Conservation (phyloP, 2,113 vertebrate genomes). For the Carettochelys insculpta region DNA sequence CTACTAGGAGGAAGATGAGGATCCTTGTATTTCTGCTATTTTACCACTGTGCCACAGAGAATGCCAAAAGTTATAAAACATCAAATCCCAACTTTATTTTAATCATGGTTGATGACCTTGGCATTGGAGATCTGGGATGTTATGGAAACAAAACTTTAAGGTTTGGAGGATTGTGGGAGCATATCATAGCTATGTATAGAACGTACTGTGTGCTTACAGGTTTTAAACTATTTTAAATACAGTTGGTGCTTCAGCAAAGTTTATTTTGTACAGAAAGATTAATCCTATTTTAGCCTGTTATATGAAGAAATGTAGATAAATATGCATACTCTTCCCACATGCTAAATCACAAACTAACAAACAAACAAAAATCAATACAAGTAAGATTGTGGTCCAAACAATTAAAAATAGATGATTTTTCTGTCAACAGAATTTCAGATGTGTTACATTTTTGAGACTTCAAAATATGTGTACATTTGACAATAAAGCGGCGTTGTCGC, state of each 20-base stretch:
- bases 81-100: slow-evolving; percentile 82
- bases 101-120: slow-evolving; percentile 90
- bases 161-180: slow-evolving; percentile 57
- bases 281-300: not conserved
- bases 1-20: slow-evolving; percentile 74
- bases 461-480: not conserved
- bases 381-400: not conserved
- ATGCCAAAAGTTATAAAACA: not conserved
- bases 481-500: not conserved
- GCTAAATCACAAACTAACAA: not conserved
- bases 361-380: not conserved
- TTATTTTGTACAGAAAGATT: not conserved
- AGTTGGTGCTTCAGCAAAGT: not conserved
- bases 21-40: slow-evolving; percentile 36
- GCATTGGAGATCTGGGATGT: slow-evolving; percentile 91
- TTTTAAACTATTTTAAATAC: not conserved
- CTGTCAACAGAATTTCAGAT: not conserved
- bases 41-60: slow-evolving; percentile 16
- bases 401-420: not conserved
- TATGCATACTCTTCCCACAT: not conserved
- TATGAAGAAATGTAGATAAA: not conserved
- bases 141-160: slow-evolving; percentile 89
- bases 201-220: not conserved
- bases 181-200: not conserved
- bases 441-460: too few species aligned